phyloP scores from a whole-genome alignment of 1,140 invertebrate species.

The Drosophila nasuta region DNA sequence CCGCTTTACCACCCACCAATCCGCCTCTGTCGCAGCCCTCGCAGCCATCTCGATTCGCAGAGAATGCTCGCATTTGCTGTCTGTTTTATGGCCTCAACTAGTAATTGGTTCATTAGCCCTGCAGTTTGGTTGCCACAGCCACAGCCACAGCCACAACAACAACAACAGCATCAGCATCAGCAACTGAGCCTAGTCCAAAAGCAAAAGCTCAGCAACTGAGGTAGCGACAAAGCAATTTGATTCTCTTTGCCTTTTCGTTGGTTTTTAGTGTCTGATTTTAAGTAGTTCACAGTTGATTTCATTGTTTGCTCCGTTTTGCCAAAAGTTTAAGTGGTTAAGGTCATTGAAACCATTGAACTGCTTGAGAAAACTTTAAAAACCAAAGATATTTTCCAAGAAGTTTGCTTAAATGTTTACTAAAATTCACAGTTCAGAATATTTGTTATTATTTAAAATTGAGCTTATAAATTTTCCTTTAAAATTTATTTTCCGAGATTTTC shows the following conservation, averaged over 20 bases:
- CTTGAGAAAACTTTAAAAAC: conserved; percentile 1
- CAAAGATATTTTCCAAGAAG: background rate
- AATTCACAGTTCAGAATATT: background rate
- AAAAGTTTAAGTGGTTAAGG: conserved; percentile 34
- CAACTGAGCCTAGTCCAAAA: conserved; percentile 28
- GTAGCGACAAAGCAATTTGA: conserved; percentile 61
- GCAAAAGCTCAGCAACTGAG: conserved; percentile 29
- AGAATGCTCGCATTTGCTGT: conserved; percentile 54
- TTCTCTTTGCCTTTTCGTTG: conserved; percentile 47
- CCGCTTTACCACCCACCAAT: too few species aligned
- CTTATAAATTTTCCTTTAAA: too few species aligned
- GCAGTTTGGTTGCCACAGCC: conserved; percentile 40
- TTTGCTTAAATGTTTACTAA: background rate
- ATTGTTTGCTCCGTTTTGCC: conserved; percentile 26
- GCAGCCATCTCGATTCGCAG: conserved; percentile 36
- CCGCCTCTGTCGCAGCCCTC: background rate
- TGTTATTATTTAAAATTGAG: too few species aligned
- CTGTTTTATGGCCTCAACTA: conserved; percentile 69
- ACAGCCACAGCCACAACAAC: background rate
- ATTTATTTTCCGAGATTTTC: too few species aligned
- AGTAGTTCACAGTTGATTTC: conserved; percentile 50
- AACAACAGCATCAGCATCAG: conserved; percentile 6
- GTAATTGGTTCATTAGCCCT: conserved; percentile 79
- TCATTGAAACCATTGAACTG: conserved; percentile 10
- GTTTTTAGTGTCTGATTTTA: conserved; percentile 47